A percentile compares a stretch with the other conserved stretches of the same genome.
Evolutionary conservation across 64 coral and sea anemone species (phyloP).

Genomic region (Porites australiensis): DNA sequence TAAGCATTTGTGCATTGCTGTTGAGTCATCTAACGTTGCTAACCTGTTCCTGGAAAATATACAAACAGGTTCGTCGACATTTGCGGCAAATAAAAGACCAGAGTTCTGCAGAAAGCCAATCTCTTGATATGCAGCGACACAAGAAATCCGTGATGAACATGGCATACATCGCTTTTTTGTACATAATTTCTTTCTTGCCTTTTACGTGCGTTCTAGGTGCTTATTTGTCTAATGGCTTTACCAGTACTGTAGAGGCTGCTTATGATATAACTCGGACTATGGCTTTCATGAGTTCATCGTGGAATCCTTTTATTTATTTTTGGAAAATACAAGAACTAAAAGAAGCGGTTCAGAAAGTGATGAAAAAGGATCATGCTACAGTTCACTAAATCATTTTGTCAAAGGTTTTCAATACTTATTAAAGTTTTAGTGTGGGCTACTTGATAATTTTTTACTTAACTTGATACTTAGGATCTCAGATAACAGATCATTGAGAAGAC

Average conservation of each 20-base stretch:
- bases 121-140: not conserved
- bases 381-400: too few species aligned
- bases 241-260: not conserved
- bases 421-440: too few species aligned
- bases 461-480: too few species aligned
- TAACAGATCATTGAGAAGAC: too few species aligned
- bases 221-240: slow-evolving; percentile 11
- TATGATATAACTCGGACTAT: slow-evolving; percentile 52
- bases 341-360: not conserved
- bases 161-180: slow-evolving; percentile 42
- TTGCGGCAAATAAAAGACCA: not conserved
- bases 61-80: not conserved
- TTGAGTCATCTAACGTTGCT: not conserved
- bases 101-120: not conserved
- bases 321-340: not conserved
- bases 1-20: not conserved
- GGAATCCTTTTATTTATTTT: slow-evolving; percentile 42
- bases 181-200: not conserved
- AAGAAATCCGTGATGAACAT: slow-evolving; percentile 41
- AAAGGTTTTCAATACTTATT: too few species aligned
- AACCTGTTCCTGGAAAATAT: not conserved
- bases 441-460: too few species aligned
- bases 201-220: too few species aligned
- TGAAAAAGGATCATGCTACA: too few species aligned
- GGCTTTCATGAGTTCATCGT: slow-evolving; percentile 3